Percentiles rank a stretch among this genome's conserved stretches.
phyloP scores from a whole-genome alignment of 2,888 invertebrate species.

The Aphidius colemani region DNA sequence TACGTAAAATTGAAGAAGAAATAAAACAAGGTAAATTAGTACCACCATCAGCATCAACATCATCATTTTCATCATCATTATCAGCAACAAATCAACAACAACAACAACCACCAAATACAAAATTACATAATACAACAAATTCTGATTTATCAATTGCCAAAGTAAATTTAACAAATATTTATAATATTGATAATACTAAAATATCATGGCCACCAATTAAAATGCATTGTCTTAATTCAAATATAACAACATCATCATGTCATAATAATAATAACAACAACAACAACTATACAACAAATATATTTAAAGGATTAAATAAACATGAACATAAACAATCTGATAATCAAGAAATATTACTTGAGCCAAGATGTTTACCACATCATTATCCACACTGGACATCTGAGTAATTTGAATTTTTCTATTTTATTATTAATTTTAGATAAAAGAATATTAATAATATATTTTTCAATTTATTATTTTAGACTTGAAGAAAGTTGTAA shows the following conservation, averaged over 20 bases:
- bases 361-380: conserved; percentile 66
- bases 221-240: conserved; percentile 55
- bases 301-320: conserved; percentile 49
- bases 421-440: neutral
- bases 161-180: no score
- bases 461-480: conserved; percentile 6
- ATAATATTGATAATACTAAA: no score
- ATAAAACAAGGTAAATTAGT: conserved; percentile 82
- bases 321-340: conserved; percentile 64
- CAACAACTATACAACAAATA: conserved; percentile 38
- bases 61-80: conserved; percentile 50
- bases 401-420: conserved; percentile 37
- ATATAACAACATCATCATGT: conserved; percentile 51
- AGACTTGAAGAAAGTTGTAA: conserved; percentile 30
- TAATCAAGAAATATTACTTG: conserved; percentile 78
- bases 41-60: conserved; percentile 65
- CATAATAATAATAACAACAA: conserved; percentile 42
- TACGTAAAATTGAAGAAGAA: conserved; percentile 83
- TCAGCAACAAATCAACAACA: conserved; percentile 58
- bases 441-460: conserved; percentile 10
- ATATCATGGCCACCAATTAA: conserved; percentile 56
- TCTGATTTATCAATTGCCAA: conserved; percentile 26
- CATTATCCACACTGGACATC: conserved; percentile 55
- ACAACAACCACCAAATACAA: conserved; percentile 64
- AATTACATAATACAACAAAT: conserved; percentile 57